Percentiles rank a stretch among this genome's conserved stretches.
These are phyloP conservation scores for Pseudois nayaur DNA, from an alignment of 2,113 vertebrate genomes.

Conservation along the genomic window DNA sequence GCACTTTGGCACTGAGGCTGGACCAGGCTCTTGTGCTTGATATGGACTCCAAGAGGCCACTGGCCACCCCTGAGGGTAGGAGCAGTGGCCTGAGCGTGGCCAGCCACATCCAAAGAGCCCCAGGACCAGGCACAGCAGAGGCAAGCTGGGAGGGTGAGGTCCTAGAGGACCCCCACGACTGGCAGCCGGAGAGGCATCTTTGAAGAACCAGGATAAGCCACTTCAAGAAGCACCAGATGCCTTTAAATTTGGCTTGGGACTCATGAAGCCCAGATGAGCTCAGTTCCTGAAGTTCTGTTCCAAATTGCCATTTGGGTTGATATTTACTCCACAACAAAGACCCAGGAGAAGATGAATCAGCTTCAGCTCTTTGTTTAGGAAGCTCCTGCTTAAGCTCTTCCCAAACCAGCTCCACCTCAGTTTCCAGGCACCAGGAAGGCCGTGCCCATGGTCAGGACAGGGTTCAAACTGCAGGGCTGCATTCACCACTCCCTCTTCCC, in stretches of 20 bases:
- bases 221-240: neutral
- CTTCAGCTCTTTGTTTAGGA: slow-evolving; percentile 20
- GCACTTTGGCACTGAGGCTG: neutral
- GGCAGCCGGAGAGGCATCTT: neutral
- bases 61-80: neutral
- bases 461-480: neutral
- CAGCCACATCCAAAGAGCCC: accelerated
- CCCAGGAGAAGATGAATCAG: slow-evolving; percentile 46
- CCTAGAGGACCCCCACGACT: neutral
- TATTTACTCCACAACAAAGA: neutral
- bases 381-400: neutral
- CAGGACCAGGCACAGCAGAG: neutral
- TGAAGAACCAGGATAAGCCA: neutral
- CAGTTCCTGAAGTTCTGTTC: neutral
- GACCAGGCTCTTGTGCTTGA: neutral
- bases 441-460: neutral
- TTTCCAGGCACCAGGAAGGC: slow-evolving; percentile 21
- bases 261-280: neutral
- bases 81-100: neutral
- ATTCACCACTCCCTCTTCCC: no score
- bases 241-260: neutral
- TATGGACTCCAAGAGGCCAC: neutral
- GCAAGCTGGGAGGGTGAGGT: no score
- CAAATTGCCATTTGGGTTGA: neutral
- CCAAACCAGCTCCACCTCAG: neutral